Evolutionary conservation across 2,888 invertebrate species (phyloP).

Genomic region (Trachelus tabidus): DNA sequence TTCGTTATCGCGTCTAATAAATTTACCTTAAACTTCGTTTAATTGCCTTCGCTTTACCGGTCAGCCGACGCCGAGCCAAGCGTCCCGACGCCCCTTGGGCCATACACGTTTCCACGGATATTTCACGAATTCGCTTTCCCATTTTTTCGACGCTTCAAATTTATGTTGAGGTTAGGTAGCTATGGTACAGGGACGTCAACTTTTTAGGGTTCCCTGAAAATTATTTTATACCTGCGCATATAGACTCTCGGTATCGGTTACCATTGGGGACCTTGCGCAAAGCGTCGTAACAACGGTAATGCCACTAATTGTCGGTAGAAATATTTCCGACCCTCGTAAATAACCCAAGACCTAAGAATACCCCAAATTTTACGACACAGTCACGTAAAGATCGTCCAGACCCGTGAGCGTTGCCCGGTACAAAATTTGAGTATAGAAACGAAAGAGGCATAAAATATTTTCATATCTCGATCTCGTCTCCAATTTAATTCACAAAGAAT

Average conservation of each 20-base stretch:
- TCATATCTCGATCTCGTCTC: neutral
- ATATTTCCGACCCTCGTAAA: neutral
- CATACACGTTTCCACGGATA: neutral
- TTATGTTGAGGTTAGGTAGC: neutral
- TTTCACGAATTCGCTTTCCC: neutral
- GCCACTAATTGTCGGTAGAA: neutral
- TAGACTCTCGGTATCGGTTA: neutral
- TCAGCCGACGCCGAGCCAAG: neutral
- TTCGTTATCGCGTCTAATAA: constrained; percentile 59
- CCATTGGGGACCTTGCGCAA: neutral
- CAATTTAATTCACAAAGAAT: neutral
- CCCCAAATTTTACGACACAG: neutral
- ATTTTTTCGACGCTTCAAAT: neutral
- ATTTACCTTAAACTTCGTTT: constrained; percentile 38
- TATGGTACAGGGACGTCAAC: neutral
- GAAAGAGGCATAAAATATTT: neutral
- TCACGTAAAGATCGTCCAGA: neutral
- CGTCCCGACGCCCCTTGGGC: constrained; percentile 13
- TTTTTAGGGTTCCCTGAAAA: neutral
- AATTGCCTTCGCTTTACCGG: constrained; percentile 20
- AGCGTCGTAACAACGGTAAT: neutral
- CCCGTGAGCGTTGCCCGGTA: neutral
- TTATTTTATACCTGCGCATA: neutral
- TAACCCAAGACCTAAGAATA: neutral
- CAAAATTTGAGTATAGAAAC: neutral